Percentiles rank a stretch among this genome's conserved stretches.
phyloP scores from a whole-genome alignment of 2,113 vertebrate genomes.

The Thalassarche chlororhynchos region DNA sequence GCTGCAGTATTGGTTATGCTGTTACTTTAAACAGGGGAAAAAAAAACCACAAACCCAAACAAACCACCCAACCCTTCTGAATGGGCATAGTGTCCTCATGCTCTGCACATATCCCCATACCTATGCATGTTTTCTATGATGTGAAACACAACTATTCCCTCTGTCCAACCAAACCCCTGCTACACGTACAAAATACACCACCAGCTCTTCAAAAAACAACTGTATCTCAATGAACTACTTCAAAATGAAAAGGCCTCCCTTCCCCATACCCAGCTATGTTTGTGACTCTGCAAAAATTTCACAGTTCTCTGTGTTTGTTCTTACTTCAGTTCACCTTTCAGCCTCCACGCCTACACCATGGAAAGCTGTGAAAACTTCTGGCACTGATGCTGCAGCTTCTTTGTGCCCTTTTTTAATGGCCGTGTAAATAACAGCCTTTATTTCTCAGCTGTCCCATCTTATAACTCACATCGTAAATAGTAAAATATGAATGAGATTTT shows the following conservation, averaged over 20 bases:
- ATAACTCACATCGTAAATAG: background rate
- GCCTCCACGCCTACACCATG: no score
- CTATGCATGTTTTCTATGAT: no score
- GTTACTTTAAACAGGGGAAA: background rate
- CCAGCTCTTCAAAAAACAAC: background rate
- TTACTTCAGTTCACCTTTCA: background rate
- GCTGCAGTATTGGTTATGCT: background rate
- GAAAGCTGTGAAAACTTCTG: background rate
- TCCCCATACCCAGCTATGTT: rapidly evolving
- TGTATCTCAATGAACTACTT: background rate
- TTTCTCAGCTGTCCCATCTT: background rate
- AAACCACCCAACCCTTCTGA: background rate
- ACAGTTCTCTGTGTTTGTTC: background rate
- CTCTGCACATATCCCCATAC: background rate
- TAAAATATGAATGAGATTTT: background rate
- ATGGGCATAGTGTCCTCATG: rapidly evolving
- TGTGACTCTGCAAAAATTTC: background rate
- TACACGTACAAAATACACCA: background rate
- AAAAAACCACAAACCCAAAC: no score
- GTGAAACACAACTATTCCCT: background rate
- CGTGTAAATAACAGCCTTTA: background rate
- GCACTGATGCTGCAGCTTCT: background rate
- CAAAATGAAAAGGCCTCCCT: background rate
- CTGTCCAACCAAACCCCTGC: background rate
- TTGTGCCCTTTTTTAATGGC: background rate